phyloP scores from a whole-genome alignment of 2,797 vertebrate species.

The Lepus oiostolus region DNA sequence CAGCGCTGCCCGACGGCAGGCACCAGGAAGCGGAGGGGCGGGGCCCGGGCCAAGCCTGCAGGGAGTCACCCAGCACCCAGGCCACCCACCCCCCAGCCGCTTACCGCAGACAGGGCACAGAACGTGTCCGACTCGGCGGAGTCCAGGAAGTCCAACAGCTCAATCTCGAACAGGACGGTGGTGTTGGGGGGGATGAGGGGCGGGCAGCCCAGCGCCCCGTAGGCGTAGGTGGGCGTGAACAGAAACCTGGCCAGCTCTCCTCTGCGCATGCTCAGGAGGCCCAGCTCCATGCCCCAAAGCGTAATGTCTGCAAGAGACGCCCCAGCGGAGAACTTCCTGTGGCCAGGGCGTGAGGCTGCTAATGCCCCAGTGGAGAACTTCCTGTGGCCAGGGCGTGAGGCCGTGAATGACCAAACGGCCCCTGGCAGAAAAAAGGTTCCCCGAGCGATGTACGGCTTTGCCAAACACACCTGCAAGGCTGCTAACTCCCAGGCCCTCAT shows the following conservation, averaged over 20 bases:
- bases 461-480: not conserved
- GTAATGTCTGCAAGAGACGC: constrained; percentile 92
- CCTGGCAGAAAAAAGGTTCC: too few species aligned
- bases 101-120: constrained; percentile 90
- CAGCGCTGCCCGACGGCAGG: too few species aligned
- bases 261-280: constrained; percentile 94
- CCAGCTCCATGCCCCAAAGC: constrained; percentile 93
- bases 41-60: too few species aligned
- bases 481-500: not conserved
- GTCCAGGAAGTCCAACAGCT: constrained; percentile 94
- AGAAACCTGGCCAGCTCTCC: constrained; percentile 95
- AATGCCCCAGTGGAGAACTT: not conserved
- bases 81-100: constrained; percentile 57
- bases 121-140: constrained; percentile 92
- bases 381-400: too few species aligned
- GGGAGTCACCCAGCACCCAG: too few species aligned
- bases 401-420: too few species aligned
- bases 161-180: constrained; percentile 93
- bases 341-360: too few species aligned
- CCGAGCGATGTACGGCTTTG: not conserved
- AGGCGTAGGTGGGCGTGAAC: constrained; percentile 92
- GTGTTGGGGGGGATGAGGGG: constrained; percentile 92
- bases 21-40: not conserved
- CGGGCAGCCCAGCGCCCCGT: constrained; percentile 93
- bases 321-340: not conserved